These are phyloP conservation scores for Elymnias hypermnestra DNA, from an alignment of 1,140 invertebrate species.

Conservation along the genomic window DNA sequence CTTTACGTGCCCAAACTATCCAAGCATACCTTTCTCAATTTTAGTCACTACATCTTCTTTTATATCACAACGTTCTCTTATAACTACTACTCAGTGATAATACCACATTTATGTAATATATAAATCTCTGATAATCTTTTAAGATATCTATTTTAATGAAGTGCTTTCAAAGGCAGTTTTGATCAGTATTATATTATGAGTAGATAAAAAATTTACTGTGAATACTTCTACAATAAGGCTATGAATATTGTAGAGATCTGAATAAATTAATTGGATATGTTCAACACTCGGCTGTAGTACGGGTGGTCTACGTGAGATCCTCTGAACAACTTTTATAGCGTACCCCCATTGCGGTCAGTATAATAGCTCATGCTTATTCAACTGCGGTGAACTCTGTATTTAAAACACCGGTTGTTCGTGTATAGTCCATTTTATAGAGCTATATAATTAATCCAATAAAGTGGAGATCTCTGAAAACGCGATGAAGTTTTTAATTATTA, in stretches of 20 bases:
- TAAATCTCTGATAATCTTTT: too few relatives aligned
- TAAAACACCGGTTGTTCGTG: slow-evolving; percentile 14
- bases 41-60: too few relatives aligned
- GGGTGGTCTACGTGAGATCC: slow-evolving; percentile 18
- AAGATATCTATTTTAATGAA: too few relatives aligned
- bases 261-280: background rate
- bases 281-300: background rate
- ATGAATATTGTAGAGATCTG: slow-evolving; percentile 81
- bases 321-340: slow-evolving; percentile 17
- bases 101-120: too few relatives aligned
- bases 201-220: too few relatives aligned
- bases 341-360: slow-evolving; percentile 13
- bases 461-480: slow-evolving; percentile 11
- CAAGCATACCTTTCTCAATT: too few relatives aligned
- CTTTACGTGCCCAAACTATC: too few relatives aligned
- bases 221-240: too few relatives aligned
- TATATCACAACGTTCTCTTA: too few relatives aligned
- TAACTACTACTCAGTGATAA: too few relatives aligned
- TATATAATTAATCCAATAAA: slow-evolving; percentile 13
- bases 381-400: slow-evolving; percentile 14
- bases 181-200: too few relatives aligned
- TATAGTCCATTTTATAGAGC: slow-evolving; percentile 1
- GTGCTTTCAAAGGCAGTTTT: too few relatives aligned
- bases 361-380: slow-evolving; percentile 19
- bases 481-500: slow-evolving; percentile 8